Conservation (phyloP, 2,888 invertebrate species). For the Hyposoter didymator region DNA sequence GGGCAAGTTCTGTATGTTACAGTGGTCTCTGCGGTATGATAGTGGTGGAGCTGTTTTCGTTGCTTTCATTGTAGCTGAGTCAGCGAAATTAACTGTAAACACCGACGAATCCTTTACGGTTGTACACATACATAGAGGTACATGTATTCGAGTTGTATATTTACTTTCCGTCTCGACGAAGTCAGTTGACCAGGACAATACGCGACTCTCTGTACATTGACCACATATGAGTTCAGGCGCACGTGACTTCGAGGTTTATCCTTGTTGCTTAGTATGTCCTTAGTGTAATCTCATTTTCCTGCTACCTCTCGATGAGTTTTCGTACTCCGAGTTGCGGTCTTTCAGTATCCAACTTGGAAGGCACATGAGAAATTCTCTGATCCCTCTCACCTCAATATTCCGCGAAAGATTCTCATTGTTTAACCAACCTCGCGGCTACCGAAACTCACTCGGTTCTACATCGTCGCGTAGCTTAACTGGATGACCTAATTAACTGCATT, state of each 20-base stretch:
- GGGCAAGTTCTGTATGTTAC: neutral
- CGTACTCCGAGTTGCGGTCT: conserved; percentile 16
- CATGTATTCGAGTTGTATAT: conserved; percentile 39
- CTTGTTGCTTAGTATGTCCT: conserved; percentile 11
- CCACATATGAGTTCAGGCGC: conserved; percentile 36
- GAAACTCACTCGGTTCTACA: conserved; percentile 60
- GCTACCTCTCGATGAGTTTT: conserved; percentile 1
- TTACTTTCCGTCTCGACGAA: conserved; percentile 44
- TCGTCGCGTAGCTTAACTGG: conserved; percentile 68
- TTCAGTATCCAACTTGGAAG: conserved; percentile 14
- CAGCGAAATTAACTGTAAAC: conserved; percentile 62
- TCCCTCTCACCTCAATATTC: conserved; percentile 40
- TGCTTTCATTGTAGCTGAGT: conserved; percentile 25
- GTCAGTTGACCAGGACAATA: conserved; percentile 44
- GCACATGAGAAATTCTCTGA: conserved; percentile 24
- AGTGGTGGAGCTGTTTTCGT: conserved; percentile 11
- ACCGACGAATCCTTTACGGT: conserved; percentile 26
- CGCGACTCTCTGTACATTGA: conserved; percentile 26
- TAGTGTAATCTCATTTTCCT: conserved; percentile 22
- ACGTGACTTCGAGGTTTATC: conserved; percentile 39
- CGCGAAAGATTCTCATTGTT: conserved; percentile 68
- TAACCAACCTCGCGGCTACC: conserved; percentile 50
- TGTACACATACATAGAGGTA: conserved; percentile 15
- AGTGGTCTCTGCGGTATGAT: conserved; percentile 9
- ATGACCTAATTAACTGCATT: conserved; percentile 80